Evolutionary conservation across 2,113 vertebrate genomes (phyloP), one percentile per base, ranked within the genome.

Genomic region (Rhagologus leucostigma): DNA sequence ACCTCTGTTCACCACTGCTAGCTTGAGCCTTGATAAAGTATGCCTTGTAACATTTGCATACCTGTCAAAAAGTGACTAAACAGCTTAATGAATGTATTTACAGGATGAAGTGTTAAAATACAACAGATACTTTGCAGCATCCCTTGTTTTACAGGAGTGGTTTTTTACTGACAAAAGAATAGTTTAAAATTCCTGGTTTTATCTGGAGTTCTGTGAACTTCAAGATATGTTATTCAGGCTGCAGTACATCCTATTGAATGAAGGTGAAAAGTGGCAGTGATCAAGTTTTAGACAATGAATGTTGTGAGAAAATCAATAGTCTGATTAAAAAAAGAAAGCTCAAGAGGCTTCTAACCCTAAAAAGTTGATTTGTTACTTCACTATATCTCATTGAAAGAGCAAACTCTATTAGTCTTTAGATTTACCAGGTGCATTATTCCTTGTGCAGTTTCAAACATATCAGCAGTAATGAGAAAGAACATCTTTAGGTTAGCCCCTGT

Each of bases 271-370:
- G 87, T 91, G 70, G 70, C 76, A 89, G 67, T 96, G 84, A 87
- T 88, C 74, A 93, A 96, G 76, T 94, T 95, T 97, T 95, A 97
- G 90, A 95, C 95, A 96, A 96, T 81, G 74, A 96, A 93, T 88
- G 83, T 76, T 95, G 68, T 10, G 9, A 96, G 87, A 88, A 96
- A 97, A 98, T 98, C 97, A 94, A 97, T 97, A 98, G 52, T 95
- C 93, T 97, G 97, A 98, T 97, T 98, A 70, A 95, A 97, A 97
- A 95, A 87, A 97, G 86, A 98, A 98, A 97, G 57, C 97, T 93
- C 95, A 90, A 79, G 97, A 95, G 97, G 69, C 68, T 95, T 96
- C 91, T 98, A 96, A 98, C 93, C 80, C 92, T 97, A 97, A 97
- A 97, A 98, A 88, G 96, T 95, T 98, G 95, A 98, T 97, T 97